These are phyloP conservation scores for Hiodon tergisus DNA, from an alignment of 2,113 vertebrate genomes.

Conservation along the genomic window DNA sequence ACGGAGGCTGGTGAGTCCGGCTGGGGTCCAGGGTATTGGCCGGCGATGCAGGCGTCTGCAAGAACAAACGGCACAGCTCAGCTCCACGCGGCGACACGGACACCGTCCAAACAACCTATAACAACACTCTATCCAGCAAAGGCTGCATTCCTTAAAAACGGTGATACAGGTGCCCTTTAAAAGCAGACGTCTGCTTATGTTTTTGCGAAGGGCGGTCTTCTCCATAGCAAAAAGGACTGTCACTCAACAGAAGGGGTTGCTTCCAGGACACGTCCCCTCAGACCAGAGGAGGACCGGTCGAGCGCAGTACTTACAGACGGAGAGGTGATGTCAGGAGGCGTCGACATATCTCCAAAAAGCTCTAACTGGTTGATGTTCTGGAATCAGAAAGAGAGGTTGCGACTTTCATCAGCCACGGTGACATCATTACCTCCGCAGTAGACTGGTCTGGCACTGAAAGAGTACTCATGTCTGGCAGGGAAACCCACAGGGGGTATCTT, in stretches of 20 bases:
- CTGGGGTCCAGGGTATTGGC: slow-evolving; percentile 89
- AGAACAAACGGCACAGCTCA: neutral
- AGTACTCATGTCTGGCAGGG: slow-evolving; percentile 44
- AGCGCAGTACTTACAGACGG: slow-evolving; percentile 79
- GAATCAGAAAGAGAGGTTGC: slow-evolving; percentile 34
- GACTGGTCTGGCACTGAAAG: neutral
- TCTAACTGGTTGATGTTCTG: slow-evolving; percentile 98
- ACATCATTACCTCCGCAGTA: neutral
- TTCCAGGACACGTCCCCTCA: neutral
- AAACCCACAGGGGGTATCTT: neutral
- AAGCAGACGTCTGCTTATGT: neutral
- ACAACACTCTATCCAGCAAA: neutral
- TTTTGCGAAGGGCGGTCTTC: neutral
- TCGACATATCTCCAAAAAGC: slow-evolving; percentile 98
- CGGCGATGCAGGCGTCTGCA: slow-evolving; percentile 91
- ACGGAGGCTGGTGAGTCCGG: slow-evolving; percentile 81
- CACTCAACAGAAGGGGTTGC: no score
- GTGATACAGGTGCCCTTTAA: no score
- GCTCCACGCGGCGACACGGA: slow-evolving; percentile 8
- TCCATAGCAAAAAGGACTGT: no score
- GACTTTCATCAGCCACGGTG: neutral
- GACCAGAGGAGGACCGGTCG: neutral
- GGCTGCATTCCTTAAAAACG: neutral
- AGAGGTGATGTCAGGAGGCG: slow-evolving; percentile 95
- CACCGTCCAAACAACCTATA: slow-evolving; percentile 10